phyloP scores from a whole-genome alignment of 1,140 invertebrate genomes.

The Atopsyche davidsoni region DNA sequence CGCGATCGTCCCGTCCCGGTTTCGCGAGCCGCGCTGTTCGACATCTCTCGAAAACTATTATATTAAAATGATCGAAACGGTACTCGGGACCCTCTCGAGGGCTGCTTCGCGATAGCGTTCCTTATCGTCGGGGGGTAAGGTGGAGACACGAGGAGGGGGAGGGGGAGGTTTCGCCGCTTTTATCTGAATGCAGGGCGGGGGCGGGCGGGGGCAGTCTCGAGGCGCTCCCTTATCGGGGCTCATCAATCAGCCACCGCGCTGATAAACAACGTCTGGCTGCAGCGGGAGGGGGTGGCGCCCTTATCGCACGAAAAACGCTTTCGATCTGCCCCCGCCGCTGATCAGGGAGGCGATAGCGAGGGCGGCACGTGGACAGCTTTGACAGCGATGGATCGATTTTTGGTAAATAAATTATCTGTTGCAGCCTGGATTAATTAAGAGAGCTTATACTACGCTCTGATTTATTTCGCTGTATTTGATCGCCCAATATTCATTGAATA shows the following conservation, averaged over 20 bases:
- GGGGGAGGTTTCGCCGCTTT: constrained; percentile 22
- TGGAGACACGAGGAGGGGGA: background rate
- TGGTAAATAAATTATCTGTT: constrained; percentile 21
- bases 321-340: constrained; percentile 26
- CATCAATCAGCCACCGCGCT: background rate
- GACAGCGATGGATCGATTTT: constrained; percentile 26
- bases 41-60: too few species aligned
- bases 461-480: too few species aligned
- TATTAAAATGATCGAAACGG: too few species aligned
- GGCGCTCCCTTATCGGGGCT: background rate
- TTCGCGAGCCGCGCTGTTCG: background rate
- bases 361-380: constrained; percentile 11
- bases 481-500: too few species aligned
- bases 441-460: background rate
- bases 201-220: constrained; percentile 7
- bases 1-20: background rate
- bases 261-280: constrained; percentile 31
- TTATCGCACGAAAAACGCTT: constrained; percentile 32
- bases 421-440: constrained; percentile 1
- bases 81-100: background rate
- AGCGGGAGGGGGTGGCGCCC: constrained; percentile 13
- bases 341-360: constrained; percentile 18
- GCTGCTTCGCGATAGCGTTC: background rate
- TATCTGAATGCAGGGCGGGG: constrained; percentile 22
- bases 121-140: background rate